Evolutionary conservation across 2,888 invertebrate genomes (phyloP).

Genomic region (Vannuccia rotundouncinata): DNA sequence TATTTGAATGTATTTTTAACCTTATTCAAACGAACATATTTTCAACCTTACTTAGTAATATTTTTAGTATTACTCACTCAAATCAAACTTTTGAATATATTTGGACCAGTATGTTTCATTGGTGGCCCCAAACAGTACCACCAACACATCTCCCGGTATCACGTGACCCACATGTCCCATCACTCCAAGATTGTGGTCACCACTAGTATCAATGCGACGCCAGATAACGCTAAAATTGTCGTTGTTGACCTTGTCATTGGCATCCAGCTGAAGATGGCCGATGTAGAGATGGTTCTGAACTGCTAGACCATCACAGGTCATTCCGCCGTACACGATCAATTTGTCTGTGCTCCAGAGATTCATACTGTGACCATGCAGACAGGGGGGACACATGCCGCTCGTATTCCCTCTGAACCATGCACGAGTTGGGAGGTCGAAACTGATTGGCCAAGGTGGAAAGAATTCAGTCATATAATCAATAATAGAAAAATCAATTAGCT

Average conservation of each 20-base stretch:
- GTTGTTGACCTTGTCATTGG: neutral
- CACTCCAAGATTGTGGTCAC: neutral
- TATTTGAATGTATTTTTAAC: no score
- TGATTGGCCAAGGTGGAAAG: no score
- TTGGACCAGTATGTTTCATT: neutral
- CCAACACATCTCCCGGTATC: neutral
- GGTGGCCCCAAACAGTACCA: neutral
- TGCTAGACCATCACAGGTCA: neutral
- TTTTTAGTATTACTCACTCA: neutral
- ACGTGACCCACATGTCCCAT: conserved; percentile 9
- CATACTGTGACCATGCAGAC: conserved; percentile 4
- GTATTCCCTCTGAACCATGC: neutral
- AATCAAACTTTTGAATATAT: neutral
- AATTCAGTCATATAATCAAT: no score
- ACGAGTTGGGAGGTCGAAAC: neutral
- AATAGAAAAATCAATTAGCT: no score
- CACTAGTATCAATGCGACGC: neutral
- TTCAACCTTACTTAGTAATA: no score
- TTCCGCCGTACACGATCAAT: neutral
- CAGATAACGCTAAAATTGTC: neutral
- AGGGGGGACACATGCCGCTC: neutral
- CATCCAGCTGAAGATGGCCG: no score
- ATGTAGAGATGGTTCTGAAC: neutral
- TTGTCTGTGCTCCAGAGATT: neutral
- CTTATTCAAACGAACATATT: no score